These are phyloP conservation scores for Chloroceryle amazona DNA, from an alignment of 2,797 vertebrate genomes.

Conservation along the genomic window DNA sequence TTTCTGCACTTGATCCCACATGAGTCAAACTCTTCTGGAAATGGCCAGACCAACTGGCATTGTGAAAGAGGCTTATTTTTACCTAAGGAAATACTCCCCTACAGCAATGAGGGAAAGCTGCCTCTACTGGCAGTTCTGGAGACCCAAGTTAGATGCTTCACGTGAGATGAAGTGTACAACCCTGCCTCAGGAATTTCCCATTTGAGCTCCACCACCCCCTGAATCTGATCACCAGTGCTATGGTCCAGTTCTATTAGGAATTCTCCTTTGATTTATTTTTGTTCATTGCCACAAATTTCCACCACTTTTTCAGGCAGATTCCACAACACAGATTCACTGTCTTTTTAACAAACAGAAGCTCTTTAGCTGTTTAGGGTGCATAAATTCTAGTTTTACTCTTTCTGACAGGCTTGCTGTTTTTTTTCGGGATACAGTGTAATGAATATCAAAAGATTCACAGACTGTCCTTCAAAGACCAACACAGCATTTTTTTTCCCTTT, in stretches of 20 bases:
- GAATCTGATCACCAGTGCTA: background rate
- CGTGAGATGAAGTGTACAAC: background rate
- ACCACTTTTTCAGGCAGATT: background rate
- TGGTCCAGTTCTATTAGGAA: background rate
- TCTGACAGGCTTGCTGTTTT: background rate
- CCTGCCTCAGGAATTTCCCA: background rate
- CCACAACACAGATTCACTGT: background rate
- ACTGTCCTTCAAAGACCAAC: background rate
- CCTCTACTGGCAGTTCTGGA: background rate
- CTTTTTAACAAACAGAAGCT: background rate
- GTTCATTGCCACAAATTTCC: background rate
- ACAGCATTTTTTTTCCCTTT: background rate
- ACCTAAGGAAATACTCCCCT: background rate
- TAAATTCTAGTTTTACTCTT: background rate
- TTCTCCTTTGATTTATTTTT: background rate
- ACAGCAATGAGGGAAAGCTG: background rate
- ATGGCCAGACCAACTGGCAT: background rate
- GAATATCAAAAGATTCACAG: background rate
- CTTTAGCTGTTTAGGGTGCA: background rate
- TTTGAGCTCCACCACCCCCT: background rate
- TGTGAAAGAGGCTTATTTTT: background rate
- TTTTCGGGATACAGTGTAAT: background rate
- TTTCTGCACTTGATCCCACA: background rate
- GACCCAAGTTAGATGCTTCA: background rate
- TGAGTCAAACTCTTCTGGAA: background rate